Evolutionary conservation across 1,140 invertebrate species (phyloP), one percentile per base, ranked within the genome.

Genomic region (Thaumatotibia leucotreta): DNA sequence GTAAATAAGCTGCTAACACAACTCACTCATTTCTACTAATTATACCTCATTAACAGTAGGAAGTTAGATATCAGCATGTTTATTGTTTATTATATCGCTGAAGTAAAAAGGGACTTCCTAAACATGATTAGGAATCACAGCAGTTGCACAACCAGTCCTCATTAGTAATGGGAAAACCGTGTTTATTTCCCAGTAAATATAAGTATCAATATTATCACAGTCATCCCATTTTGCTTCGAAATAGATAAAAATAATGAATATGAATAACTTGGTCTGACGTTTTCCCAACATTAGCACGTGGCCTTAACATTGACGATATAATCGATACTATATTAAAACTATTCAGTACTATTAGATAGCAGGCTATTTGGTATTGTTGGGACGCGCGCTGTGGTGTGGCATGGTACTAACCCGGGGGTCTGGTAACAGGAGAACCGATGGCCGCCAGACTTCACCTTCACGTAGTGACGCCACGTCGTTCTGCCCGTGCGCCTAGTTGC

Each of bases 1-100:
- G 14, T 20, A 45, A 45, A 45, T 45, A 45, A 1, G 95, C 95
- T 96, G 35, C 65, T 14, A 61, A 66, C 63, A 52, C 14, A 8
- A 58, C 52, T 54, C 50, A 54, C 50, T 29, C 8, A 17, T 45
- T 45, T 45, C 14, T 2, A 45, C 39, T 45, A 8, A 45, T 2
- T 45, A 45, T 45, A 1, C n/a, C n/a, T n/a, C n/a, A 54, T 24
- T 54, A 54, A 24, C 20, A 17, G 27, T 58, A 14, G 52, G 52
- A 8, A 63, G 31, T 35, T 63, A 32, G 31, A 35, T 14, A 24
- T 9, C 50, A 58, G 52, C 52, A 58, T 58, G 52, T 20, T 20
- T 45, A 58, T n/a, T n/a, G 24, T 27, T 58, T 58, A n/a, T n/a
- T n/a, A n/a, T n/a, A 14, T 31, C 52, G 11, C 24, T 58, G 24